These are phyloP conservation scores for Dolichopus griseipennis DNA, from an alignment of 2,888 invertebrate genomes.

Conservation along the genomic window DNA sequence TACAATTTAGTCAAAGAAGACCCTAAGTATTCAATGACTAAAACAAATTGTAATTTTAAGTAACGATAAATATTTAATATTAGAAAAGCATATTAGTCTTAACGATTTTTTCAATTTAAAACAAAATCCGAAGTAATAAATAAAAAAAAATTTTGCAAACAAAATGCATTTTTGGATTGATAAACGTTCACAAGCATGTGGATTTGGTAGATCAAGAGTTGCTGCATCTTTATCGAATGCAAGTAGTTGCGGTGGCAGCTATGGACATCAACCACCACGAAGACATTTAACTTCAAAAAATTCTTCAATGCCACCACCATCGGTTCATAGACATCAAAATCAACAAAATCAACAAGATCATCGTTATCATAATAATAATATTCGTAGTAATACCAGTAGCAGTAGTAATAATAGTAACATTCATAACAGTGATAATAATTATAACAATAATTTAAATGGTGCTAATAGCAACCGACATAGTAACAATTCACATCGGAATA, in stretches of 20 bases:
- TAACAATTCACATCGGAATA: constrained; percentile 16
- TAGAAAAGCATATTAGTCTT: not conserved
- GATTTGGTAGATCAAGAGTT: constrained; percentile 62
- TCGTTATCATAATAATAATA: constrained; percentile 19
- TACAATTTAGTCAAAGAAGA: not conserved
- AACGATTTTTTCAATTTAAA: too few species aligned
- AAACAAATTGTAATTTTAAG: not conserved
- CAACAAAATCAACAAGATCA: constrained; percentile 36
- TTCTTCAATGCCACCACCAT: constrained; percentile 58
- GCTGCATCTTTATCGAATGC: constrained; percentile 58
- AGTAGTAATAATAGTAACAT: constrained; percentile 23
- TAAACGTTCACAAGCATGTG: constrained; percentile 68
- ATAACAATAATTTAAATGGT: constrained; percentile 20
- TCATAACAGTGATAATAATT: constrained; percentile 21
- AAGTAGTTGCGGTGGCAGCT: constrained; percentile 47
- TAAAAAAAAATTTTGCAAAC: not conserved
- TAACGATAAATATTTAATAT: not conserved
- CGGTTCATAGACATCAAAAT: constrained; percentile 60
- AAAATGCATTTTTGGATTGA: constrained; percentile 82
- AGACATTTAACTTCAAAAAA: constrained; percentile 45
- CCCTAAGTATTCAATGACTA: not conserved
- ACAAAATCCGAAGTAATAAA: not conserved
- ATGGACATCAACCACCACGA: constrained; percentile 43
- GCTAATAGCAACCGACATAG: constrained; percentile 13
- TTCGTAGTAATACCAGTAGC: constrained; percentile 25